Conservation (phyloP, 1,140 invertebrate genomes). For the Drosophila kikkawai region DNA sequence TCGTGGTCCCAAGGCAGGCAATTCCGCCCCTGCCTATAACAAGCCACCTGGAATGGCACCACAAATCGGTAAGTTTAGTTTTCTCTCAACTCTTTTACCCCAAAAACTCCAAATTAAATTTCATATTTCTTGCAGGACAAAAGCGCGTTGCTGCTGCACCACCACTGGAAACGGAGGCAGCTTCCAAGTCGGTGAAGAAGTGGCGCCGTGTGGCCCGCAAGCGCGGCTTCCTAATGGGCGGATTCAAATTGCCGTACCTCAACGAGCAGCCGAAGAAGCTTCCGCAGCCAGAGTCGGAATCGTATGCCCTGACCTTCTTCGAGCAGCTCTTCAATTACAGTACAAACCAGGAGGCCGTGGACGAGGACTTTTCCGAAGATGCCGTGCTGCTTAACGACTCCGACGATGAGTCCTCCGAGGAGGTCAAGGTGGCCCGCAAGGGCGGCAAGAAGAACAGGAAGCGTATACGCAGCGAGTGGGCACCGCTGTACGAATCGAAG, state of each 20-base stretch:
- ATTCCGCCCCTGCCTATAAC: background rate
- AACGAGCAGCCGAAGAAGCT: constrained; percentile 48
- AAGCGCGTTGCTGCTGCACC: constrained; percentile 41
- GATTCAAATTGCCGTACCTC: constrained; percentile 56
- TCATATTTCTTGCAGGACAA: constrained; percentile 24
- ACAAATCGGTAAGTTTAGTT: constrained; percentile 5
- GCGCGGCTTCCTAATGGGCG: constrained; percentile 67
- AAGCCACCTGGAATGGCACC: constrained; percentile 12
- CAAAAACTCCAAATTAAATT: too few relatives aligned
- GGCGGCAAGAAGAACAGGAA: constrained; percentile 54
- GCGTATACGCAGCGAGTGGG: constrained; percentile 58
- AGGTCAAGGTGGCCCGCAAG: constrained; percentile 53
- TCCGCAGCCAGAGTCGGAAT: constrained; percentile 64
- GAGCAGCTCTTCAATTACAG: constrained; percentile 66
- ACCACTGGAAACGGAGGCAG: constrained; percentile 2
- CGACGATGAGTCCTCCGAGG: constrained; percentile 28
- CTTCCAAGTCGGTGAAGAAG: constrained; percentile 62
- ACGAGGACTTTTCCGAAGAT: constrained; percentile 57
- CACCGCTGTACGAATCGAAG: constrained; percentile 40
- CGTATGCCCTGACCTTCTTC: constrained; percentile 68
- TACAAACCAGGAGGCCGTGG: constrained; percentile 60
- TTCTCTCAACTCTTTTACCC: background rate
- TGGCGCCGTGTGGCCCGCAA: constrained; percentile 63
- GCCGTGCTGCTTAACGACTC: constrained; percentile 42
- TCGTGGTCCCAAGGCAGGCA: constrained; percentile 1